These are phyloP conservation scores for Montipora capricornis DNA, from an alignment of 64 coral and sea anemone species.

Conservation along the genomic window DNA sequence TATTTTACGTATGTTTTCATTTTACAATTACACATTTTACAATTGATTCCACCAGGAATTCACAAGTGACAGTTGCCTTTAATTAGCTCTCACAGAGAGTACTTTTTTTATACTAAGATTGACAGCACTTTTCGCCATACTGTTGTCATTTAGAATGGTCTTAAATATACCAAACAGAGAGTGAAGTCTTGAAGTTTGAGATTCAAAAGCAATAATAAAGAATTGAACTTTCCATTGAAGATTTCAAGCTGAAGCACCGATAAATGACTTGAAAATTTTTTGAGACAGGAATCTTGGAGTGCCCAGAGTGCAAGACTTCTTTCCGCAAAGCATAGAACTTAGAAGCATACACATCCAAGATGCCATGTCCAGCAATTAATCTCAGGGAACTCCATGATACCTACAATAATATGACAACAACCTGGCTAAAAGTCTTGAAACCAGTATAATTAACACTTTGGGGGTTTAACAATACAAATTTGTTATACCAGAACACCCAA, in stretches of 20 bases:
- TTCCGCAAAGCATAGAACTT: no score
- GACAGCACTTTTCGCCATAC: background rate
- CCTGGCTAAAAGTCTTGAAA: background rate
- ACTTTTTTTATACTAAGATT: slow-evolving; percentile 16
- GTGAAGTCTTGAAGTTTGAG: no score
- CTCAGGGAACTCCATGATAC: background rate
- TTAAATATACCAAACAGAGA: no score
- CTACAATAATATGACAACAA: background rate
- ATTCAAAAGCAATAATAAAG: no score
- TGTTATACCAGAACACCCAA: background rate
- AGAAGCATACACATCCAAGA: no score
- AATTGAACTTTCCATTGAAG: no score
- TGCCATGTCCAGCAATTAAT: no score
- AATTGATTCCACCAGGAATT: slow-evolving; percentile 23
- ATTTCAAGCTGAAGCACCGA: no score
- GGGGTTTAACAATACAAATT: slow-evolving; percentile 5
- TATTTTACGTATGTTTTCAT: background rate
- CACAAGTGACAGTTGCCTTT: background rate
- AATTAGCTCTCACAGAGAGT: slow-evolving; percentile 48
- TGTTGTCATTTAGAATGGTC: background rate
- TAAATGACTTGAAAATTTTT: no score
- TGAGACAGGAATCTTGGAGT: no score
- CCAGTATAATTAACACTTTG: slow-evolving; percentile 24
- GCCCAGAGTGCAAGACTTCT: no score
- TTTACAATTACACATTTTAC: background rate